These are phyloP conservation scores for Lasioglossum leucozonium DNA, from an alignment of 2,888 invertebrate genomes.

Conservation along the genomic window DNA sequence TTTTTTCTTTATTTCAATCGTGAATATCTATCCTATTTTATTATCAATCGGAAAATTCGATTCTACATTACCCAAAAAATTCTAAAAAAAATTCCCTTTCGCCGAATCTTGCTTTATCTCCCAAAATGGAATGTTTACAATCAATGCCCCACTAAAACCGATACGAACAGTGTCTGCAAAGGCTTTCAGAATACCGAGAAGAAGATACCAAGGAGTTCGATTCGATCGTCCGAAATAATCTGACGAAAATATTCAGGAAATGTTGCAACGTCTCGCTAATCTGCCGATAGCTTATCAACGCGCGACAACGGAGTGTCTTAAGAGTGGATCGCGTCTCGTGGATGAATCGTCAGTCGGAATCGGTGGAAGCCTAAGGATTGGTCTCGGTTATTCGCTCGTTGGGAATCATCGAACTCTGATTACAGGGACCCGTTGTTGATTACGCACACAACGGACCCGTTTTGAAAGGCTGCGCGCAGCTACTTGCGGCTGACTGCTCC, in stretches of 20 bases:
- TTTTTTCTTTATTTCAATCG: too few relatives aligned
- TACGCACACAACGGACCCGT: conserved; percentile 32
- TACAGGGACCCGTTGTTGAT: conserved; percentile 41
- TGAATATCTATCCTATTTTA: too few relatives aligned
- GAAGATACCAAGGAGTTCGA: not conserved
- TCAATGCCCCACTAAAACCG: not conserved
- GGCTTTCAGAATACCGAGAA: not conserved
- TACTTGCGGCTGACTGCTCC: conserved; percentile 45
- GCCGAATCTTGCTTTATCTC: too few relatives aligned
- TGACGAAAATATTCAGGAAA: conserved; percentile 6
- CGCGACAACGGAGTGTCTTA: not conserved
- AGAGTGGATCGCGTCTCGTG: not conserved
- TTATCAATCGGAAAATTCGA: too few relatives aligned
- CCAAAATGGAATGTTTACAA: not conserved
- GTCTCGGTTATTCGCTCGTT: conserved; percentile 26
- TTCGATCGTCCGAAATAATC: not conserved
- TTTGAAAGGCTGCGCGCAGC: conserved; percentile 20
- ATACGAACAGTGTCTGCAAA: not conserved
- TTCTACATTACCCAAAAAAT: too few relatives aligned
- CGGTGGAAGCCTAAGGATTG: not conserved
- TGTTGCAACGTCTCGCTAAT: not conserved
- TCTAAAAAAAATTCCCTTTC: too few relatives aligned
- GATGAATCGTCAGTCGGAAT: not conserved
- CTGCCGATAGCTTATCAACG: not conserved
- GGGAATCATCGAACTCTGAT: conserved; percentile 51